Percentiles rank a stretch among this genome's conserved stretches.
phyloP scores from a whole-genome alignment of 2,888 invertebrate species.

The Yponomeuta cagnagella region DNA sequence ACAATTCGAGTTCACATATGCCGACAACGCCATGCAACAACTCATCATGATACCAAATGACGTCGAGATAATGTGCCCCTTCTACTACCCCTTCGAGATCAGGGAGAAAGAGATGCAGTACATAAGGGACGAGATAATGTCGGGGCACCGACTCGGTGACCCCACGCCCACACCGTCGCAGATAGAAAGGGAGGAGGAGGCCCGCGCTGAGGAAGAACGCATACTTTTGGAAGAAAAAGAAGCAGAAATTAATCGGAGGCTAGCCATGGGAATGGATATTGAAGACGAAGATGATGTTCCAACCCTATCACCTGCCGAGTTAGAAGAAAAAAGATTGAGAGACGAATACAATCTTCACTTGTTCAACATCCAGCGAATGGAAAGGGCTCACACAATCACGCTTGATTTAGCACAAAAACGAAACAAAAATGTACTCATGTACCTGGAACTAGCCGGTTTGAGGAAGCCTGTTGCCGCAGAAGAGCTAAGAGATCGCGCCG shows the following conservation, averaged over 20 bases:
- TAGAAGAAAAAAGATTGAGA: slow-evolving; percentile 35
- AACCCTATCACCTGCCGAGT: slow-evolving; percentile 41
- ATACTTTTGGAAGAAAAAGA: slow-evolving; percentile 42
- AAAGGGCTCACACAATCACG: slow-evolving; percentile 40
- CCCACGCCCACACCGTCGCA: slow-evolving; percentile 53
- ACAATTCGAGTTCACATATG: slow-evolving; percentile 79
- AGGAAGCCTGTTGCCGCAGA: slow-evolving; percentile 45
- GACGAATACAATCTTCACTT: slow-evolving; percentile 45
- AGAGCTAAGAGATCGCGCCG: slow-evolving; percentile 38
- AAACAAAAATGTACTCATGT: slow-evolving; percentile 50
- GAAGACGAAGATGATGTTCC: slow-evolving; percentile 32
- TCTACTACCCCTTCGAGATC: slow-evolving; percentile 77
- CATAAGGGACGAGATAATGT: slow-evolving; percentile 58
- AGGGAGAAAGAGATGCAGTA: slow-evolving; percentile 60
- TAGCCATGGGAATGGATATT: slow-evolving; percentile 46
- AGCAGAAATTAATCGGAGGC: slow-evolving; percentile 40
- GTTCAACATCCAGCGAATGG: slow-evolving; percentile 60
- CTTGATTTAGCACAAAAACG: slow-evolving; percentile 37
- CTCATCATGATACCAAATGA: slow-evolving; percentile 81
- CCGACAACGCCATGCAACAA: slow-evolving; percentile 82
- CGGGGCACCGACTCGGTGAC: slow-evolving; percentile 59
- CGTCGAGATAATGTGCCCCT: slow-evolving; percentile 78
- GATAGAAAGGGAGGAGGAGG: slow-evolving; percentile 43
- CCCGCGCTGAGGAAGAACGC: slow-evolving; percentile 41
- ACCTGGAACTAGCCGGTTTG: slow-evolving; percentile 55